phyloP scores from a whole-genome alignment of 1,140 invertebrate genomes.

The Stegodyphus mimosarum region DNA sequence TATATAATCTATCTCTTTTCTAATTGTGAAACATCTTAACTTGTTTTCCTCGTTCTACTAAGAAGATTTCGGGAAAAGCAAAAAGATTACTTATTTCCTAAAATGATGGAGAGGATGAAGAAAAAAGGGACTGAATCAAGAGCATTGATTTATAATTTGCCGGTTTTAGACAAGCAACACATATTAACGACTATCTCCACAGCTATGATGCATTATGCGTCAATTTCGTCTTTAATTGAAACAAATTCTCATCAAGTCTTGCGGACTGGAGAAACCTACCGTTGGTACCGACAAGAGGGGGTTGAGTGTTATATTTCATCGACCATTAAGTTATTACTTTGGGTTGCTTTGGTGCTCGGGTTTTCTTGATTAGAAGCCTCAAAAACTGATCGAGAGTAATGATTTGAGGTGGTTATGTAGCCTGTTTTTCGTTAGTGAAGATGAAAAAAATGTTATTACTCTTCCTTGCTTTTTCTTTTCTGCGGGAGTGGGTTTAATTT shows the following conservation, averaged over 20 bases:
- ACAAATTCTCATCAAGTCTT: slow-evolving; percentile 59
- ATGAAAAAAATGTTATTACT: slow-evolving; percentile 59
- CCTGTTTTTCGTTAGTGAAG: slow-evolving; percentile 56
- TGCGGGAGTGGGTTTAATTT: slow-evolving; percentile 49
- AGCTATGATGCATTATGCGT: slow-evolving; percentile 54
- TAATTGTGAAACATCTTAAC: slow-evolving; percentile 17
- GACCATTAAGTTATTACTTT: slow-evolving; percentile 60
- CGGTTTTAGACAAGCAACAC: slow-evolving; percentile 54
- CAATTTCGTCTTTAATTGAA: slow-evolving; percentile 60
- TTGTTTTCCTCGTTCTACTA: background rate
- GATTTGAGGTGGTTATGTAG: slow-evolving; percentile 44
- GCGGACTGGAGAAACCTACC: slow-evolving; percentile 5
- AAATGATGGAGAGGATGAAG: background rate
- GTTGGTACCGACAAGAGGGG: background rate
- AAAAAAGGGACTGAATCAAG: slow-evolving; percentile 28
- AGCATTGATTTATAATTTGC: slow-evolving; percentile 58
- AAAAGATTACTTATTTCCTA: slow-evolving; percentile 39
- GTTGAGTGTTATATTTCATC: slow-evolving; percentile 59
- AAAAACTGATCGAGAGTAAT: slow-evolving; percentile 57
- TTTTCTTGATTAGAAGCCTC: slow-evolving; percentile 58
- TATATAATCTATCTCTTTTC: too few species aligned
- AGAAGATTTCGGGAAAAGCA: background rate
- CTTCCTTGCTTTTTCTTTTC: slow-evolving; percentile 21
- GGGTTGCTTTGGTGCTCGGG: slow-evolving; percentile 31
- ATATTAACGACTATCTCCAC: slow-evolving; percentile 48